These are phyloP conservation scores for Dendrocincla fuliginosa DNA, from an alignment of 2,797 vertebrate genomes.

Conservation along the genomic window DNA sequence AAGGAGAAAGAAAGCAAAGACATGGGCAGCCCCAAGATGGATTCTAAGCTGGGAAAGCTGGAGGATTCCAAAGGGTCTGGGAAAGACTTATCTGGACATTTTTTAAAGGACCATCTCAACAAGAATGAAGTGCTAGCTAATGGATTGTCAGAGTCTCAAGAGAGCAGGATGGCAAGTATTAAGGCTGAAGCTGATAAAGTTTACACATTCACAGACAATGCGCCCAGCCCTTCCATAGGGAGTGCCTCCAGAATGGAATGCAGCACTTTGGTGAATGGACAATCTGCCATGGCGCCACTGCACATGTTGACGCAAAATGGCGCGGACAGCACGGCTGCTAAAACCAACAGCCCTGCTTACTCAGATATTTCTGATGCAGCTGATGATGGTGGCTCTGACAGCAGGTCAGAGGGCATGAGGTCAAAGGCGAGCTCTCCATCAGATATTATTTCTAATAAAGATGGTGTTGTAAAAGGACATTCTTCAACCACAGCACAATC, in stretches of 20 bases:
- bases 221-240: conserved; percentile 96
- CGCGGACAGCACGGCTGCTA: conserved; percentile 79
- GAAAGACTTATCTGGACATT: conserved; percentile 91
- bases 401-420: conserved; percentile 87
- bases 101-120: conserved; percentile 94
- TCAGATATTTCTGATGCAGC: conserved; percentile 97
- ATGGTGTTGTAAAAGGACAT: conserved; percentile 84
- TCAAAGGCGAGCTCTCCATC: conserved; percentile 86
- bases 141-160: conserved; percentile 88
- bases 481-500: conserved; percentile 74
- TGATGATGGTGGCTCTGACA: conserved; percentile 93
- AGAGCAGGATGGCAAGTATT: conserved; percentile 98
- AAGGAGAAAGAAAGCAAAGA: conserved; percentile 95
- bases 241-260: conserved; percentile 90
- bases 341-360: conserved; percentile 96
- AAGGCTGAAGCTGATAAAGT: conserved; percentile 98
- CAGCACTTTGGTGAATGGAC: conserved; percentile 83
- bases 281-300: conserved; percentile 76
- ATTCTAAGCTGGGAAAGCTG: conserved; percentile 81
- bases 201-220: conserved; percentile 98
- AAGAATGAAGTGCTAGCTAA: conserved; percentile 90
- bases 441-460: conserved; percentile 83
- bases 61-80: conserved; percentile 81
- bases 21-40: conserved; percentile 82
- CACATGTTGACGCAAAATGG: conserved; percentile 80